Evolutionary conservation across 2,888 invertebrate genomes (phyloP).

Genomic region (Lepeophtheirus nordmannii): DNA sequence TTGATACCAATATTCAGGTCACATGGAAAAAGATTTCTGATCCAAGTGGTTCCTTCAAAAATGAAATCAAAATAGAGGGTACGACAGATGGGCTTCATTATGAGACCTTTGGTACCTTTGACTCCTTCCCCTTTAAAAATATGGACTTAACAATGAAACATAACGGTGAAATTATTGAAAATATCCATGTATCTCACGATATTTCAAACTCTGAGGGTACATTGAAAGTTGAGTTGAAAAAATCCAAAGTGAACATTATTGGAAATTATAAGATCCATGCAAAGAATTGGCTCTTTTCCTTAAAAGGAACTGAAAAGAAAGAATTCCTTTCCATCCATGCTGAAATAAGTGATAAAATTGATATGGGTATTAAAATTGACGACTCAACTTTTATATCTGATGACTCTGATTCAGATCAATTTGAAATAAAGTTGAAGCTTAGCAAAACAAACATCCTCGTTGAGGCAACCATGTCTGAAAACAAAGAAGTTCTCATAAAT

Average conservation of each 20-base stretch:
- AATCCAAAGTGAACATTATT: too few species aligned
- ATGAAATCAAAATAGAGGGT: not conserved
- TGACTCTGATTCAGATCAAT: not conserved
- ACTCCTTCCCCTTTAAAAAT: not conserved
- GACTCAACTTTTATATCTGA: not conserved
- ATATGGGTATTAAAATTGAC: not conserved
- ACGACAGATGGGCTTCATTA: not conserved
- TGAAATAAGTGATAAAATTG: not conserved
- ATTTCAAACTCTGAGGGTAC: too few species aligned
- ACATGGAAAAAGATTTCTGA: not conserved
- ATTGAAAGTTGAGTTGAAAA: too few species aligned
- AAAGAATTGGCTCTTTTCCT: not conserved
- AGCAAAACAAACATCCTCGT: not conserved
- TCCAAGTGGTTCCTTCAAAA: not conserved
- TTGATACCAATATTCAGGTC: not conserved
- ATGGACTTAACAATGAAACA: not conserved
- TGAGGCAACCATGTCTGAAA: not conserved
- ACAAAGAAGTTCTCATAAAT: not conserved
- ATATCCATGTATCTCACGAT: not conserved
- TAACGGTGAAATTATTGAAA: not conserved
- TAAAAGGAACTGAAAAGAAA: not conserved
- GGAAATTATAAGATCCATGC: too few species aligned
- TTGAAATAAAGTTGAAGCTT: not conserved
- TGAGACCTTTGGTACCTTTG: not conserved
- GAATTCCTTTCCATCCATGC: not conserved